Evolutionary conservation across 2,113 vertebrate genomes (phyloP).

Genomic region (Tragelaphus scriptus): DNA sequence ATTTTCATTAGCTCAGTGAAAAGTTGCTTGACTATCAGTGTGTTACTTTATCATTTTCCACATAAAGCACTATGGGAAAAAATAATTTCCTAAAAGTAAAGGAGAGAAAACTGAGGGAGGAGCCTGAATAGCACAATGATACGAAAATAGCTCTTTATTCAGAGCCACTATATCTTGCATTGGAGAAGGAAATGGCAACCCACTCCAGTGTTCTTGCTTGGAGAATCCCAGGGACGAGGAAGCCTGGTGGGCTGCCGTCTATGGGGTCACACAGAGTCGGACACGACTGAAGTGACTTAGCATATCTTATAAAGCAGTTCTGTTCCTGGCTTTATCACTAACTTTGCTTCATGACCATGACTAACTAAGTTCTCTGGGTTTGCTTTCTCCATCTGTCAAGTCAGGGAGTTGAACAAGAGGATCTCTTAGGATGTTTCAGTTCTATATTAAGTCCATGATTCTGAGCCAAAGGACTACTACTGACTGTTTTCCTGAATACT

Average conservation of each 20-base stretch:
- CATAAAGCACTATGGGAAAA: neutral
- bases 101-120: neutral
- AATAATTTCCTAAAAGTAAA: neutral
- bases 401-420: neutral
- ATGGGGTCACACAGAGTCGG: too few species aligned
- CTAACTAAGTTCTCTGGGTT: neutral
- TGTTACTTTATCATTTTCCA: neutral
- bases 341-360: neutral
- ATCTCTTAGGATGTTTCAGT: neutral
- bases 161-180: neutral
- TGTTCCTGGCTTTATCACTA: neutral
- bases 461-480: neutral
- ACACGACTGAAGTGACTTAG: too few species aligned
- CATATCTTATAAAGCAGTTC: neutral
- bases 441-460: neutral
- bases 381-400: neutral
- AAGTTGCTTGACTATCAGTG: neutral
- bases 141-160: neutral
- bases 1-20: neutral
- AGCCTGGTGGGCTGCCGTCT: too few species aligned
- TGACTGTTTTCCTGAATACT: neutral
- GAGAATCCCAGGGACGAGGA: too few species aligned
- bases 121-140: neutral
- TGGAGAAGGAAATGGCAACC: too few species aligned
- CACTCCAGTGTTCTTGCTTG: too few species aligned